Evolutionary conservation across 2,797 vertebrate species (phyloP), one percentile per base, ranked within the genome.

Genomic region (Halcyon badia): DNA sequence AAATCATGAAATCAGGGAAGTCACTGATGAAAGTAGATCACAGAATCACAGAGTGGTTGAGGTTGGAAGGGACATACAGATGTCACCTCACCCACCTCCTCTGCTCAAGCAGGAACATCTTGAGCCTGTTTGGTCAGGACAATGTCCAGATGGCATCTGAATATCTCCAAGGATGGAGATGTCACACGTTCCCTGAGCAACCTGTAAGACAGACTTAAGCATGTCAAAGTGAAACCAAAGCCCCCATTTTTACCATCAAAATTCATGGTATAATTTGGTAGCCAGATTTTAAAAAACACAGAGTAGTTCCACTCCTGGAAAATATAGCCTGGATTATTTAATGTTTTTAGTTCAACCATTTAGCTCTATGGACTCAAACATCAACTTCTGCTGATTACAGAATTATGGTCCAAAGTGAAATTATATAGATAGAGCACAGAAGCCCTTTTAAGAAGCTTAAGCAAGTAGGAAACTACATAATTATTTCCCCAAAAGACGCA

Each of bases 81-180:
- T 5, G 14, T 54, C n/a, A 70, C 3, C 5, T 33, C 11, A 11
- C 42, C 10, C 14, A 64, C 11, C 3, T 9, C 3, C 3, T 8
- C 35, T 79, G 44, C 61, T 60, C 44, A 48, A n/a, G 21, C 21
- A 82, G 18, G 16, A 15, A 37, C 17, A 42, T 18, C 9, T n/a
- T 37, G 4, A 75, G 12, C 1, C 14, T 1, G 1, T 14, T 56
- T 54, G 35, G 35, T 31, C 35, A 49, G 24, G 9, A 78, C 8
- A 39, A 49, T 6, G 21, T 24, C 33, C 35, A 35, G 37, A 21
- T 0, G 1, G 25, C 5, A 60, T 83, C 26, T 84, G 11, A 71
- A 2, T 30, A 58, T 17, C 30, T 78, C 31, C 17, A 35, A 41
- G 33, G 22, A 70, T 6, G 6, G 25, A 61, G 22, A 66, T 9